These are phyloP conservation scores for Bolinopsis microptera DNA, from an alignment of 37 sponge, comb jelly and placozoan species.

Conservation along the genomic window DNA sequence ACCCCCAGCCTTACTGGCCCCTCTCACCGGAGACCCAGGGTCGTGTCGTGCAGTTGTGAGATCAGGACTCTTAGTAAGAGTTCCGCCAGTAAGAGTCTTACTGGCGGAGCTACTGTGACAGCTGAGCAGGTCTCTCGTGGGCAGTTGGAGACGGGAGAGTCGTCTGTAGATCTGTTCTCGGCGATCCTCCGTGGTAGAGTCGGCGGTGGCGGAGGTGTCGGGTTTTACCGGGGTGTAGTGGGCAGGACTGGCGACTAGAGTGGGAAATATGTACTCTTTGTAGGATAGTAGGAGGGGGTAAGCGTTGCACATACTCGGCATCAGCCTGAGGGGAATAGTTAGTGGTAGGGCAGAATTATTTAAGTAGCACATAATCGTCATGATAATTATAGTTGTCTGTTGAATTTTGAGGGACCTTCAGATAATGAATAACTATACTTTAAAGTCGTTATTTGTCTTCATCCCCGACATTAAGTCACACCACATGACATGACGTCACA, in stretches of 20 bases:
- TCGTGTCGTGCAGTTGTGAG: neutral
- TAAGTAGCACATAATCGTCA: too few species aligned
- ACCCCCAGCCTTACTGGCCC: neutral
- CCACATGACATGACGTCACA: too few species aligned
- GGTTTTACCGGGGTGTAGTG: neutral
- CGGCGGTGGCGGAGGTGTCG: neutral
- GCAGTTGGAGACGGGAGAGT: neutral
- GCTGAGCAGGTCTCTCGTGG: neutral
- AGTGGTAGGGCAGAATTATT: too few species aligned
- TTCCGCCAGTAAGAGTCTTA: too few species aligned
- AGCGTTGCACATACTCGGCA: conserved; percentile 28
- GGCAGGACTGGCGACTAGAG: neutral
- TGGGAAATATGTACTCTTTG: neutral
- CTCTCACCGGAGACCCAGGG: neutral
- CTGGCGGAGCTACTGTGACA: neutral
- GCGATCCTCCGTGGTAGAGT: neutral
- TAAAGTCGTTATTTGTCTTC: too few species aligned
- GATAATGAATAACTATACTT: too few species aligned
- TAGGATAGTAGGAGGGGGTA: conserved; percentile 15
- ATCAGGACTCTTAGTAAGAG: neutral
- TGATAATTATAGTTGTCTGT: too few species aligned
- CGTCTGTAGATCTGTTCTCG: neutral
- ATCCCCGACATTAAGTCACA: too few species aligned
- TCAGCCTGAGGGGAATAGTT: neutral
- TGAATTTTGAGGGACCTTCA: too few species aligned